Evolutionary conservation across 2,113 vertebrate species (phyloP).

Genomic region (human (Homo sapiens)): DNA sequence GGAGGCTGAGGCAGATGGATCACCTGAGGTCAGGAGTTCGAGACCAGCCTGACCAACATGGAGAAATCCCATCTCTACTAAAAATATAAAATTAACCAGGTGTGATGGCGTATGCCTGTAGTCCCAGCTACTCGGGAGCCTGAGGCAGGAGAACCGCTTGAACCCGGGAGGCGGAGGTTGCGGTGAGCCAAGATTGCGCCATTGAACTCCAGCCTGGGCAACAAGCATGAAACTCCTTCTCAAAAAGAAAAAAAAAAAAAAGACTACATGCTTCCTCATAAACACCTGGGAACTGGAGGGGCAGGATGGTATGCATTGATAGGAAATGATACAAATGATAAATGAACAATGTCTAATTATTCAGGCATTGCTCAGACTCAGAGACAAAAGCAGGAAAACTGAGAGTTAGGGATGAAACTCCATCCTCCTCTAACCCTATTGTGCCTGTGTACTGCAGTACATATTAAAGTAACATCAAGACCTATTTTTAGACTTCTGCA

Average conservation of each 20-base stretch:
- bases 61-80: too few species aligned
- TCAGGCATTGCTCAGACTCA: neutral
- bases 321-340: constrained; percentile 49
- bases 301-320: neutral
- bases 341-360: constrained; percentile 59
- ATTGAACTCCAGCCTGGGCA: too few species aligned
- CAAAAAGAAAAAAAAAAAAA: neutral
- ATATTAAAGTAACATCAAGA: constrained; percentile 50
- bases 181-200: too few species aligned
- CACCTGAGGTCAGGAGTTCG: too few species aligned
- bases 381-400: constrained; percentile 64
- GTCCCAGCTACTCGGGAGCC: too few species aligned
- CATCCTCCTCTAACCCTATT: constrained; percentile 48
- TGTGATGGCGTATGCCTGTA: too few species aligned
- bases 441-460: neutral
- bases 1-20: too few species aligned
- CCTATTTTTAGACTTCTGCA: constrained; percentile 77
- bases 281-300: neutral
- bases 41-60: too few species aligned
- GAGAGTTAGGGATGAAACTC: constrained; percentile 49
- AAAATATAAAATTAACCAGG: too few species aligned
- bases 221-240: too few species aligned
- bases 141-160: too few species aligned
- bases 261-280: constrained; percentile 4
- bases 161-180: too few species aligned